Base-by-base conservation (phyloP, 2,113 vertebrate genomes). In the Ptilonorhynchus violaceus region DNA sequence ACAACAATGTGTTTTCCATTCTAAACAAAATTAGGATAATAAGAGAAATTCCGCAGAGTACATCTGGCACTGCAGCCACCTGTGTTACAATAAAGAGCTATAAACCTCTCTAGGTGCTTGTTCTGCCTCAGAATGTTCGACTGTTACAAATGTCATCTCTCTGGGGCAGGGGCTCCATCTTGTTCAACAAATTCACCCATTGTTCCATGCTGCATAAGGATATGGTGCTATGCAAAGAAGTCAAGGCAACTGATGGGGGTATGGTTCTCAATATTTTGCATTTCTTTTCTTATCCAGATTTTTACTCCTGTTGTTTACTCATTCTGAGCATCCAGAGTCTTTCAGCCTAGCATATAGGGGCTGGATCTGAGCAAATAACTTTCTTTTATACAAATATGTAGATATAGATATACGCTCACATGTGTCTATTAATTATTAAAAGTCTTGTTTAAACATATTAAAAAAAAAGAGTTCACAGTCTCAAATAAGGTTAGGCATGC, bases 11-110 rank as follows among this genome's bases (percentile, higher is more conserved):
- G 20, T 53, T 92, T 91, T 83, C 42, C 42, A 35, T 84, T 89
- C 59, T 72, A 90, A 69, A 39, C 28, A 85, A 92, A 88, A 64
- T 92, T 93, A 85, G 44, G 63, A 90, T 89, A 94, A 87, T 89
- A 90, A 79, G 67, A 82, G 75, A 83, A 75, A 81, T 94, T 91
- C 81, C 88, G 37, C 60, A 41, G 52, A 12, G 6, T 77, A 66
- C 66, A 78, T 68, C 74, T 81, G 79, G 52, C 1, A 8, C 72
- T 87, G 63, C 50, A 94, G 59, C 50, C 90, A 90, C 78, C 62
- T 77, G 42, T 39, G n/a, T 25, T 70, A 52, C 1, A 9, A 81
- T 39, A 80, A 81, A 90, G 76, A 88, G 52, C 69, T 60, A 52
- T 86, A 56, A 96, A 56, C 35, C 31, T 55, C 73, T 92, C 75